These are phyloP conservation scores for Miniopterus natalensis DNA, from an alignment of 2,113 vertebrate species.

Conservation along the genomic window DNA sequence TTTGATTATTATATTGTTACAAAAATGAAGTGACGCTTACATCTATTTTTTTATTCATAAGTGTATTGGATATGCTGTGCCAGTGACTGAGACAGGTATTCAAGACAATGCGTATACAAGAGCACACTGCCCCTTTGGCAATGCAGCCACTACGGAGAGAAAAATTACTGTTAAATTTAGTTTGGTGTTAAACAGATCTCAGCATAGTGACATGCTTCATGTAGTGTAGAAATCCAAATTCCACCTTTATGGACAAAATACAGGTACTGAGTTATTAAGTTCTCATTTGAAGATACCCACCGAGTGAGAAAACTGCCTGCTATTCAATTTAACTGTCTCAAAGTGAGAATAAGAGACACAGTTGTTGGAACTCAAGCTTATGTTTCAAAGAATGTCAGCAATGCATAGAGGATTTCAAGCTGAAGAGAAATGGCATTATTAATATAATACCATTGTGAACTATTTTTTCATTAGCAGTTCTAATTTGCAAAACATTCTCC, in stretches of 20 bases:
- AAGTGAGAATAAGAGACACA: not conserved
- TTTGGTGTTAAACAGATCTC: not conserved
- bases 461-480: not conserved
- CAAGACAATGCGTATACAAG: not conserved
- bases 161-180: not conserved
- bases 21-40: not conserved
- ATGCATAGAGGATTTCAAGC: not conserved
- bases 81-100: not conserved
- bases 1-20: slow-evolving; percentile 15
- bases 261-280: not conserved
- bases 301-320: slow-evolving; percentile 23
- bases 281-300: slow-evolving; percentile 25
- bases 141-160: accelerated
- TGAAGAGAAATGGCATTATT: not conserved
- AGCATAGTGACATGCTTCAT: not conserved
- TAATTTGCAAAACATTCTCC: slow-evolving; percentile 1
- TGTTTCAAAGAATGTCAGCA: not conserved
- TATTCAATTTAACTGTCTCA: not conserved
- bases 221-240: not conserved
- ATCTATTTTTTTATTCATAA: slow-evolving; percentile 2
- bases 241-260: not conserved
- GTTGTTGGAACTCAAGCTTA: not conserved
- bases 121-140: not conserved
- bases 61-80: not conserved
- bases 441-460: not conserved